Conservation (phyloP, 2,888 invertebrate genomes). For the Scaptomyza flava region DNA sequence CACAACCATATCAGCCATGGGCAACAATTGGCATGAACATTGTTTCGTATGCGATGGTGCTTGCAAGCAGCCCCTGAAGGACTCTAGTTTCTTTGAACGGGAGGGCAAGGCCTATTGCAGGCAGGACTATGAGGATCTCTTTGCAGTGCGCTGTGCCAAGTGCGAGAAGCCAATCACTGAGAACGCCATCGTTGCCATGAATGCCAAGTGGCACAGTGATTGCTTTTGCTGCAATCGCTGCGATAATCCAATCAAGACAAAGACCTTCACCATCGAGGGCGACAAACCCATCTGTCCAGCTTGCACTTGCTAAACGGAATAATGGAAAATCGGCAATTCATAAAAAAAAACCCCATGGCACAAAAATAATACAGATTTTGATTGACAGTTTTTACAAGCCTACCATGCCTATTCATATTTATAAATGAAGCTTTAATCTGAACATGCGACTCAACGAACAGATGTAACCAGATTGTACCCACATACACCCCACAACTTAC, state of each 20-base stretch:
- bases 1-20: conserved; percentile 94
- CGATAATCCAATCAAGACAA: conserved; percentile 89
- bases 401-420: conserved; percentile 20
- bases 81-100: conserved; percentile 94
- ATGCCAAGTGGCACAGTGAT: conserved; percentile 96
- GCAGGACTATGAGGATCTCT: conserved; percentile 92
- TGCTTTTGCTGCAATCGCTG: conserved; percentile 97
- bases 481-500: background rate
- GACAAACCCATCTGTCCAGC: conserved; percentile 90
- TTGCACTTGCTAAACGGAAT: conserved; percentile 82
- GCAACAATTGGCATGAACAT: conserved; percentile 94
- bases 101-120: conserved; percentile 93
- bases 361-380: conserved; percentile 5
- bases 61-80: conserved; percentile 92
- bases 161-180: conserved; percentile 92
- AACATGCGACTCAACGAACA: conserved; percentile 27
- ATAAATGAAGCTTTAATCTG: conserved; percentile 34
- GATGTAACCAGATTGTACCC: background rate
- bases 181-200: conserved; percentile 93
- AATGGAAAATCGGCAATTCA: background rate
- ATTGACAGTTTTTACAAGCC: conserved; percentile 38
- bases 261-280: conserved; percentile 91
- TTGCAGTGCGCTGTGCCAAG: conserved; percentile 93
- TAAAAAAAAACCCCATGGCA: background rate
- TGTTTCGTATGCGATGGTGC: conserved; percentile 93